These are phyloP conservation scores for Amyelois transitella DNA, from an alignment of 1,140 invertebrate species.

Conservation along the genomic window DNA sequence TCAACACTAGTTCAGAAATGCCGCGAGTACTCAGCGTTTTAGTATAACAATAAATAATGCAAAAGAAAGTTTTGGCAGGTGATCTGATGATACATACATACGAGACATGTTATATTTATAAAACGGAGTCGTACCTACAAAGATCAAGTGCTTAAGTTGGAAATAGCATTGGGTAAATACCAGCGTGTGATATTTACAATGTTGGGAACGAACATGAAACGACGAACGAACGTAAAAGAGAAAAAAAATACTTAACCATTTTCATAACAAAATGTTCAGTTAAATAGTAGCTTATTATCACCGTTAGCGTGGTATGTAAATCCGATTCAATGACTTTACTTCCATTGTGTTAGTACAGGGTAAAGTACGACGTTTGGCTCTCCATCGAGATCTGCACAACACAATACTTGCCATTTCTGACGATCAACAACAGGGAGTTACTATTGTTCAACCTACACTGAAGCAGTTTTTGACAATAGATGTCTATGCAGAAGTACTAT, in stretches of 20 bases:
- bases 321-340: background rate
- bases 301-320: too few relatives aligned
- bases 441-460: slow-evolving; percentile 26
- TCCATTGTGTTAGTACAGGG: slow-evolving; percentile 1
- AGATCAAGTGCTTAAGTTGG: slow-evolving; percentile 1
- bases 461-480: slow-evolving; percentile 6
- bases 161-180: background rate
- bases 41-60: background rate
- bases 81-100: background rate
- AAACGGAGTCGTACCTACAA: background rate
- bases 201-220: background rate
- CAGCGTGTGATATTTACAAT: background rate
- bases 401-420: slow-evolving; percentile 24
- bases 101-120: background rate
- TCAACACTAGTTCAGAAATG: background rate
- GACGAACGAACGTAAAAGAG: too few relatives aligned
- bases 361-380: background rate
- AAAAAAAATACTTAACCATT: too few relatives aligned
- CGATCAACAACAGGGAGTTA: slow-evolving; percentile 14
- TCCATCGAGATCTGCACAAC: background rate
- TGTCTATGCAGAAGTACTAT: background rate
- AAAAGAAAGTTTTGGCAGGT: background rate
- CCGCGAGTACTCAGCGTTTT: background rate
- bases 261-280: too few relatives aligned
- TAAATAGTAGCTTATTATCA: too few relatives aligned